Evolutionary conservation across 1,140 invertebrate species (phyloP).

Genomic region (Lysiphlebus fabarum): DNA sequence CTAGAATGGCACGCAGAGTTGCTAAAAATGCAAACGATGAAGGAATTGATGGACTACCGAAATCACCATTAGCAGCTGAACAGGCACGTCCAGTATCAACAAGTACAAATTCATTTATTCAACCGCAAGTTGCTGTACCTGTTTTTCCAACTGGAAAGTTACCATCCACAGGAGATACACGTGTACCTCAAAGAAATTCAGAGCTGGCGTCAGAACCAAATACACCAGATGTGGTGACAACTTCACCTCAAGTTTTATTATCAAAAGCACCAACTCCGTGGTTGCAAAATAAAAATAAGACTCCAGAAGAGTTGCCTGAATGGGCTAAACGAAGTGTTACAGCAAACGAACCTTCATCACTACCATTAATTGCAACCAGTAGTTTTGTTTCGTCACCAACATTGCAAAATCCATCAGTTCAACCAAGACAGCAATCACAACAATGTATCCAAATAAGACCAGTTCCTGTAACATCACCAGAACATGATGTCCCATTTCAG

Average conservation of each 20-base stretch:
- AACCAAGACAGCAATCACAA: slow-evolving; percentile 43
- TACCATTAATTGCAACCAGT: slow-evolving; percentile 27
- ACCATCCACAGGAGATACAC: slow-evolving; percentile 46
- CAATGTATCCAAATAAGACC: slow-evolving; percentile 30
- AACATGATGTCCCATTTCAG: slow-evolving; percentile 41
- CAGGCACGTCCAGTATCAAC: slow-evolving; percentile 47
- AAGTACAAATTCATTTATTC: slow-evolving; percentile 47
- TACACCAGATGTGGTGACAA: slow-evolving; percentile 51
- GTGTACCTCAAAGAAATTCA: slow-evolving; percentile 28
- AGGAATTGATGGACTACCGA: slow-evolving; percentile 51
- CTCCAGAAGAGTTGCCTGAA: slow-evolving; percentile 49
- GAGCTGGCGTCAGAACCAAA: slow-evolving; percentile 28
- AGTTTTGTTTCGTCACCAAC: slow-evolving; percentile 25
- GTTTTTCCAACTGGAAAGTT: slow-evolving; percentile 64
- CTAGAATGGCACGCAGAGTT: slow-evolving; percentile 81
- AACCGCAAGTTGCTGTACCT: slow-evolving; percentile 67
- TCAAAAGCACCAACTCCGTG: slow-evolving; percentile 61
- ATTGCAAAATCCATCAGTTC: slow-evolving; percentile 58
- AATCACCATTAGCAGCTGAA: slow-evolving; percentile 48
- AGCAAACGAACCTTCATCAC: slow-evolving; percentile 28
- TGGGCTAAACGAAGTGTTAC: slow-evolving; percentile 48
- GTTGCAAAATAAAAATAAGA: slow-evolving; percentile 55
- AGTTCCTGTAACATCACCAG: slow-evolving; percentile 25
- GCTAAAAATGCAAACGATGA: slow-evolving; percentile 65
- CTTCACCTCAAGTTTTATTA: slow-evolving; percentile 49